Percentiles rank a stretch among this genome's conserved stretches.
Evolutionary conservation across 35 echinoderm and acorn worm species (phyloP).

Genomic region (Ptychodera flava): DNA sequence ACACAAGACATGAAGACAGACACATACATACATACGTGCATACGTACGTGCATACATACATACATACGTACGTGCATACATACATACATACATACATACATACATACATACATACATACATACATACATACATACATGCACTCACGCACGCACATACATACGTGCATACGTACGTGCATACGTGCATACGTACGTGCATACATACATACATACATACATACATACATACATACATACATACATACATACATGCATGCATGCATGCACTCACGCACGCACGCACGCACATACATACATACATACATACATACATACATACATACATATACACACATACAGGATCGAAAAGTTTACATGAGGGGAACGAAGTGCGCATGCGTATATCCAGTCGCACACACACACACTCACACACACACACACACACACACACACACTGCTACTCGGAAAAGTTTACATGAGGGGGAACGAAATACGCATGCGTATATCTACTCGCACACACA

Average conservation of each 20-base stretch:
- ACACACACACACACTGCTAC: no score
- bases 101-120: conserved; percentile 2
- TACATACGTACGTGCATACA: not conserved
- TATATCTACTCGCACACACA: no score
- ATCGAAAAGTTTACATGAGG: no score
- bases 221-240: conserved; percentile 2
- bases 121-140: not conserved
- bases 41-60: not conserved
- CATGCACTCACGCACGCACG: not conserved
- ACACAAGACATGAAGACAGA: not conserved
- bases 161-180: not conserved
- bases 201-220: conserved; percentile 2
- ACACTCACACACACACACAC: no score
- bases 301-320: not conserved
- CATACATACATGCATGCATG: not conserved
- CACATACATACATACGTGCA: not conserved
- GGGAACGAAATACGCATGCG: no score
- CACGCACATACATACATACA: not conserved
- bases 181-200: not conserved
- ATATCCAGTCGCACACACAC: no score
- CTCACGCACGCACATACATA: not conserved
- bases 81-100: conserved; percentile 2
- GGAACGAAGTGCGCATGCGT: no score
- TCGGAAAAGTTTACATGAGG: no score
- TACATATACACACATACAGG: not conserved